Percentiles rank a stretch among this genome's conserved stretches.
Conservation (phyloP, 2,888 invertebrate species). For the Drosophila kuntzei region DNA sequence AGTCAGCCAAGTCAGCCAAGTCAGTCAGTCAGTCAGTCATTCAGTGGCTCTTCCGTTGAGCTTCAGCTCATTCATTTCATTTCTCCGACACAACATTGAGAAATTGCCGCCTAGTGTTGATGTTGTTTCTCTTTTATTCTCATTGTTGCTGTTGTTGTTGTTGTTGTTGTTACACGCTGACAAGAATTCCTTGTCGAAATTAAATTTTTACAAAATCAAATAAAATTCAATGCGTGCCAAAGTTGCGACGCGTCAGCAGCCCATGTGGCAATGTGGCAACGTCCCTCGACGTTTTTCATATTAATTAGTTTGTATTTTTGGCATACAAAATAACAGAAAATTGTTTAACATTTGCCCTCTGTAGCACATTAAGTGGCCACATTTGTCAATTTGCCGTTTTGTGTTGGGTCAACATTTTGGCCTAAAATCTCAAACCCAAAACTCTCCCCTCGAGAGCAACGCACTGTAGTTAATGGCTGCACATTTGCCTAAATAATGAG, state of each 20-base stretch:
- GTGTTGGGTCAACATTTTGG: conserved; percentile 58
- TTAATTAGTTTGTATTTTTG: conserved; percentile 81
- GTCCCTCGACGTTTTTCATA: conserved; percentile 60
- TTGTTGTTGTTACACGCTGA: conserved; percentile 40
- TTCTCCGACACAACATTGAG: conserved; percentile 61
- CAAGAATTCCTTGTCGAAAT: conserved; percentile 75
- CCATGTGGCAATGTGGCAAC: conserved; percentile 38
- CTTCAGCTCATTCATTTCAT: conserved; percentile 52
- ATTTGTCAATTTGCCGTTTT: conserved; percentile 76
- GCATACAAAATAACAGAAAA: conserved; percentile 72
- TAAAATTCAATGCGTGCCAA: conserved; percentile 70
- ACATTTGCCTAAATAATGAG: conserved; percentile 82
- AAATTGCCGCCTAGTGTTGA: conserved; percentile 72
- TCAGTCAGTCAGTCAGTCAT: conserved; percentile 30
- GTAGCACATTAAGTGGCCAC: conserved; percentile 78
- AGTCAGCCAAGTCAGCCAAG: conserved; percentile 39
- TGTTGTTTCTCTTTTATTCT: conserved; percentile 18
- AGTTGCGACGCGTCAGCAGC: conserved; percentile 28
- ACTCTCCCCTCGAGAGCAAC: conserved; percentile 13
- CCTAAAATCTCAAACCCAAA: conserved; percentile 11
- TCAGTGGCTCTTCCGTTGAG: conserved; percentile 29
- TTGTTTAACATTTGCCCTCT: conserved; percentile 77
- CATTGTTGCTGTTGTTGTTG: conserved; percentile 17
- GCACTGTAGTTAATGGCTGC: conserved; percentile 76
- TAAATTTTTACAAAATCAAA: conserved; percentile 79